Base-by-base conservation (phyloP, 2,797 vertebrate genomes). In the Urosaurus nigricauda region DNA sequence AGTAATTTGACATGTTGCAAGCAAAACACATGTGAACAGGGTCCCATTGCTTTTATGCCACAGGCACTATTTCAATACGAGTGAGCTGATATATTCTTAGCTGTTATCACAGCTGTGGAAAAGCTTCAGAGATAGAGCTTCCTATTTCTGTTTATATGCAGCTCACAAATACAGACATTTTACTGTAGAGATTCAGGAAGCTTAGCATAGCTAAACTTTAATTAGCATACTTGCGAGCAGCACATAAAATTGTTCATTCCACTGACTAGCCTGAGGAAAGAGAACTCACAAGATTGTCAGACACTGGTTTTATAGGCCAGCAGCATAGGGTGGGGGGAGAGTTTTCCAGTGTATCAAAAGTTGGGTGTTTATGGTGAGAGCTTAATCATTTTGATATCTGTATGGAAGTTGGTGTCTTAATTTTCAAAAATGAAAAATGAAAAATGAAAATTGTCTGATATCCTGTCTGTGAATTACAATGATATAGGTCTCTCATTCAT, bases 1-100 rank as follows among this genome's bases (percentile, higher is more conserved):
- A 93, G 83, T 84, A 91, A 87, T 93, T 91, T 94, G 93, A 93
- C 37, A 63, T 29, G 90, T 56, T 87, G 86, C 4, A 74, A 94
- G 84, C 68, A 94, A 96, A 96, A 85, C 83, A 92, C 79, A 74
- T 93, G 82, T 93, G 91, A 94, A 92, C 75, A 87, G 88, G 90
- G 58, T 77, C 85, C 84, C 87, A 35, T 51, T 87, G 86, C 51
- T 87, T 78, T 74, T 87, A 37, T 40, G 88, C 90, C 90, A 89
- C 19, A 70, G 91, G 84, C 88, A 93, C 40, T 84, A 93, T 93
- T 92, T 93, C 91, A 90, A 63, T 58, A 92, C 92, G 75, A 88
- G 58, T 85, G 79, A 56, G 81, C 86, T 90, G 83, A 94, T 93
- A 43, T 3, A 82, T 32, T 85, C 87, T 78, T 93, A 84, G 68